These are phyloP conservation scores for Melinaea marsaeus DNA, from an alignment of 2,888 invertebrate species.

Conservation along the genomic window DNA sequence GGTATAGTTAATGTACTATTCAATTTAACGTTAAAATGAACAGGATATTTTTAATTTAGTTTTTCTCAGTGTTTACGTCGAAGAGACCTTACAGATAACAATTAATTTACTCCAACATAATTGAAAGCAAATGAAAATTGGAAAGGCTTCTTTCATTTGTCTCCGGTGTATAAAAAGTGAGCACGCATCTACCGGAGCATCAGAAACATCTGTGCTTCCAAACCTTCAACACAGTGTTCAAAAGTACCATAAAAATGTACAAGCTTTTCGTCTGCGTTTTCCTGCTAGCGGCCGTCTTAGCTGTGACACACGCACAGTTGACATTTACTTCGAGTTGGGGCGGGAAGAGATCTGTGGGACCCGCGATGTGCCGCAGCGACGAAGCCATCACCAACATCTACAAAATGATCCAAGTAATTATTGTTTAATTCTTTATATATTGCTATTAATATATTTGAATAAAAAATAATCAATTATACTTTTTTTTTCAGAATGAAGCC, in stretches of 20 bases:
- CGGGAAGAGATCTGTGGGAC: constrained; percentile 55
- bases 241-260: constrained; percentile 42
- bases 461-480: neutral
- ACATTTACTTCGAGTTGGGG: constrained; percentile 79
- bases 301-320: constrained; percentile 63
- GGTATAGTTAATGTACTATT: too few species aligned
- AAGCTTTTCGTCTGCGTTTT: constrained; percentile 45
- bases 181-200: constrained; percentile 9
- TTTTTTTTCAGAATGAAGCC: constrained; percentile 64
- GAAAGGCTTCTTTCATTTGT: constrained; percentile 45
- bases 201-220: constrained; percentile 17
- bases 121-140: constrained; percentile 35
- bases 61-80: neutral
- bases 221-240: constrained; percentile 9
- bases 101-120: constrained; percentile 30
- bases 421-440: neutral
- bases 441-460: neutral
- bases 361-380: constrained; percentile 56
- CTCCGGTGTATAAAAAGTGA: constrained; percentile 41
- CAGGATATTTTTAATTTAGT: neutral
- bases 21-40: too few species aligned
- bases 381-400: constrained; percentile 57
- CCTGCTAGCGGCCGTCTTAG: constrained; percentile 49
- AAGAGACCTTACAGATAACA: constrained; percentile 27
- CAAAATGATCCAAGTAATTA: constrained; percentile 59